phyloP scores from a whole-genome alignment of 2,797 vertebrate species.

The Momotus momota region DNA sequence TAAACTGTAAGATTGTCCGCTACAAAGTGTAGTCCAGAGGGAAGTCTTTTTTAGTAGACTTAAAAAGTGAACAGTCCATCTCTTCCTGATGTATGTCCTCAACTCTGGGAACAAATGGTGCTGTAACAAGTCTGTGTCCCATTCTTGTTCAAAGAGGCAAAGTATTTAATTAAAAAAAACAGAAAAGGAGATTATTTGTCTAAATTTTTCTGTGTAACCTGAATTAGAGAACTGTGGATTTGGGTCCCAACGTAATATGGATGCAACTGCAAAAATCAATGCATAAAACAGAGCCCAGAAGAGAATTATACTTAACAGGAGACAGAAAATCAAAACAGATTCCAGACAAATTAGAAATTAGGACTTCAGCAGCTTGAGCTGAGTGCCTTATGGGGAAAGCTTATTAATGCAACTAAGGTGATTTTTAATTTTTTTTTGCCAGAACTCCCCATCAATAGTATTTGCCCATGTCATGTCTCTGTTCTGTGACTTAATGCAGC shows the following conservation, averaged over 20 bases:
- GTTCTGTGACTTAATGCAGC: not conserved
- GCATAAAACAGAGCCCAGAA: constrained; percentile 19
- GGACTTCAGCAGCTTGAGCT: constrained; percentile 1
- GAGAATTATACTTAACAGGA: constrained; percentile 38
- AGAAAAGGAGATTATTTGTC: not conserved
- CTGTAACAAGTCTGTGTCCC: not conserved
- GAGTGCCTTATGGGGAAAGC: not conserved
- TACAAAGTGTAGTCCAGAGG: not conserved
- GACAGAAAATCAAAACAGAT: constrained; percentile 64
- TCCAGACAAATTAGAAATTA: constrained; percentile 56
- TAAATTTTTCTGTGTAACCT: constrained; percentile 4
- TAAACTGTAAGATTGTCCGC: not conserved
- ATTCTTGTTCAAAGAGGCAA: not conserved
- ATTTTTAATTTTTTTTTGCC: not conserved
- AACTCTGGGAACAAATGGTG: not conserved
- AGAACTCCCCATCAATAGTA: not conserved
- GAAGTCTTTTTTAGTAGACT: not conserved
- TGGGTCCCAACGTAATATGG: constrained; percentile 4
- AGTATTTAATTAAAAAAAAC: not conserved
- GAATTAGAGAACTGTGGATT: constrained; percentile 15
- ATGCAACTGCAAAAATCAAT: constrained; percentile 50
- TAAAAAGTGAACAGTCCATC: not conserved
- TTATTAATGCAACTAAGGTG: constrained; percentile 12
- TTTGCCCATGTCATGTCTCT: not conserved
- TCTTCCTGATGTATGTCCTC: not conserved